phyloP scores from a whole-genome alignment of 1,140 invertebrate species.

The Steinernema khuongi region DNA sequence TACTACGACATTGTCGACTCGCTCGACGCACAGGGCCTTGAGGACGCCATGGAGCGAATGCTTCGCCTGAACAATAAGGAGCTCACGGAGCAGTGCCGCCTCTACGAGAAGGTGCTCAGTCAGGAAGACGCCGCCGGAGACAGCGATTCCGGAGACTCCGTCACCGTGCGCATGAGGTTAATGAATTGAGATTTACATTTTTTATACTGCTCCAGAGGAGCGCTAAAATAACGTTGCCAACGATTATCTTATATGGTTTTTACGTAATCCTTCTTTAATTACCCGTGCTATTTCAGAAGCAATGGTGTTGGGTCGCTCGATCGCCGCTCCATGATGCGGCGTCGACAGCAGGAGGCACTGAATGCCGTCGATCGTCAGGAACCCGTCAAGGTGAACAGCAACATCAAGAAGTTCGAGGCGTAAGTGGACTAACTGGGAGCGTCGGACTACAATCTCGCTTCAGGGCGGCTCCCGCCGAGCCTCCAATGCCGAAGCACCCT shows the following conservation, averaged over 20 bases:
- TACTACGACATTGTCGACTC: conserved; percentile 97
- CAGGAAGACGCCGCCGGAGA: conserved; percentile 56
- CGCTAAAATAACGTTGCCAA: too few relatives aligned
- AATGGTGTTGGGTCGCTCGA: conserved; percentile 24
- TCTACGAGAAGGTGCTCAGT: conserved; percentile 53
- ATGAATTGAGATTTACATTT: not conserved
- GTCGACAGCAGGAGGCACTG: conserved; percentile 46
- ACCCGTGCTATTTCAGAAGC: conserved; percentile 10
- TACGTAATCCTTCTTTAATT: not conserved
- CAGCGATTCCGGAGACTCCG: conserved; percentile 34
- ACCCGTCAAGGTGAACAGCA: conserved; percentile 29
- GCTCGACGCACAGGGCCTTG: conserved; percentile 91
- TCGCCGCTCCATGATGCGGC: conserved; percentile 48
- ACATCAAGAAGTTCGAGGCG: conserved; percentile 37
- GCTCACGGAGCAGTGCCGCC: conserved; percentile 49
- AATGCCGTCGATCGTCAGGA: conserved; percentile 25
- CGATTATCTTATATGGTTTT: not conserved
- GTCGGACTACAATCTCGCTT: conserved; percentile 21
- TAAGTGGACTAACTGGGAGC: not conserved
- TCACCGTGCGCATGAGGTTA: conserved; percentile 34
- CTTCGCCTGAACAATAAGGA: conserved; percentile 47
- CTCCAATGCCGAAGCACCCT: not conserved
- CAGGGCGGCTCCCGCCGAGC: conserved; percentile 1
- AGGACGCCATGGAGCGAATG: conserved; percentile 61
- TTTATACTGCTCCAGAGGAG: too few relatives aligned